Percentiles rank a stretch among this genome's conserved stretches.
phyloP scores from a whole-genome alignment of 1,140 invertebrate genomes.

The Neelides sp. region DNA sequence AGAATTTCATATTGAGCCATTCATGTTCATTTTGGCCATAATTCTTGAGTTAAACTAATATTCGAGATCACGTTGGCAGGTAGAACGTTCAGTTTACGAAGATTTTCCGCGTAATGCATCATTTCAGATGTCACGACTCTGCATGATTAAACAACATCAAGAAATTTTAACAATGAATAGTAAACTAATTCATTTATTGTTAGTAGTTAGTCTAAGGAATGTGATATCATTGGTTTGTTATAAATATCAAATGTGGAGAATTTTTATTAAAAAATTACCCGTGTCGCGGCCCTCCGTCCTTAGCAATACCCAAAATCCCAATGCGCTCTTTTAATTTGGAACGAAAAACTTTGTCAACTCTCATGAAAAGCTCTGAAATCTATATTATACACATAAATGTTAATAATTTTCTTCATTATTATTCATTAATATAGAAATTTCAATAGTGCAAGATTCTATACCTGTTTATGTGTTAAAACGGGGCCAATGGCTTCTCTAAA shows the following conservation, averaged over 20 bases:
- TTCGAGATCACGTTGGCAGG: conserved; percentile 44
- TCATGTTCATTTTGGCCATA: conserved; percentile 23
- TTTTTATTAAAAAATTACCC: conserved; percentile 44
- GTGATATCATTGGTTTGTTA: not conserved
- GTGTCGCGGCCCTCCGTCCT: conserved; percentile 90
- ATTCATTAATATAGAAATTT: not conserved
- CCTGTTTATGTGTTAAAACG: conserved; percentile 24
- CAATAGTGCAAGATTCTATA: conserved; percentile 1
- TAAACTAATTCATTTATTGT: not conserved
- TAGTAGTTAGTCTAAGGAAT: not conserved
- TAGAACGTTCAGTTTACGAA: conserved; percentile 70
- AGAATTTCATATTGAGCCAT: too few relatives aligned
- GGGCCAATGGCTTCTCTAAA: conserved; percentile 28
- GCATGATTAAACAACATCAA: conserved; percentile 34
- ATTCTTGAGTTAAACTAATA: conserved; percentile 23
- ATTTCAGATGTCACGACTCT: conserved; percentile 85
- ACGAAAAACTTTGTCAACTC: conserved; percentile 27
- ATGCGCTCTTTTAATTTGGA: conserved; percentile 28
- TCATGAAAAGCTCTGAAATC: conserved; percentile 24
- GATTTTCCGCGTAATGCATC: conserved; percentile 85
- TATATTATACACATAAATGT: conserved; percentile 3
- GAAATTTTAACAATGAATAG: conserved; percentile 5
- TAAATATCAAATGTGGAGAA: not conserved
- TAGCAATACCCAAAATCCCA: conserved; percentile 63
- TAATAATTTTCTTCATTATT: not conserved